Evolutionary conservation across 2,888 invertebrate species (phyloP).

Genomic region (Synergus gifuensis): DNA sequence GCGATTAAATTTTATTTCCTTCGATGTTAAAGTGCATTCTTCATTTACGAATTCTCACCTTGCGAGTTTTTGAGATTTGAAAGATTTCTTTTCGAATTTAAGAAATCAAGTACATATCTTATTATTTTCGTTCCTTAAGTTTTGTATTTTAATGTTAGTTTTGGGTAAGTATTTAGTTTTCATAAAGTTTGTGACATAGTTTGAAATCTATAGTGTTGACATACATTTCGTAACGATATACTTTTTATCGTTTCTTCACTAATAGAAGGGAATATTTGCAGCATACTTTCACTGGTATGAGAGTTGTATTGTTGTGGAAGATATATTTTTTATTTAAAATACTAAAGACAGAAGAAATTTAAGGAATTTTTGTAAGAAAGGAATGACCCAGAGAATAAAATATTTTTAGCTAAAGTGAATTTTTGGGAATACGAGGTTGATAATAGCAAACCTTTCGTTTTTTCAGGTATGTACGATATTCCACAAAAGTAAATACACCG

Average conservation of each 20-base stretch:
- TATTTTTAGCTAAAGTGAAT: background rate
- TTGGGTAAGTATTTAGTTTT: constrained; percentile 22
- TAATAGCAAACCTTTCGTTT: constrained; percentile 59
- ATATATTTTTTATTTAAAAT: background rate
- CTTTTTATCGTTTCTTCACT: constrained; percentile 11
- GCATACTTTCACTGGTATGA: background rate
- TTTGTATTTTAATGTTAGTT: background rate
- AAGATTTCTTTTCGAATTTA: background rate
- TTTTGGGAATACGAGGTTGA: background rate
- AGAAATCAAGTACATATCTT: background rate
- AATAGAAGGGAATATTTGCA: background rate
- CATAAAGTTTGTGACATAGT: constrained; percentile 1
- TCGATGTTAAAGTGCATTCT: constrained; percentile 39
- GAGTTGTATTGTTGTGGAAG: background rate
- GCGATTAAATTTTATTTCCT: constrained; percentile 53
- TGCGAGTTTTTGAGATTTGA: background rate
- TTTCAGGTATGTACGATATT: constrained; percentile 75
- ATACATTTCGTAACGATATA: background rate
- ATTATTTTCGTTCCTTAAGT: background rate
- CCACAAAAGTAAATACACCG: constrained; percentile 71
- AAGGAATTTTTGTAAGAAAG: background rate
- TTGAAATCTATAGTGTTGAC: background rate
- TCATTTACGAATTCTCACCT: constrained; percentile 9
- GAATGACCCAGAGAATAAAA: constrained; percentile 3
- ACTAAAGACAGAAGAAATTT: background rate